Evolutionary conservation across 2,113 vertebrate genomes (phyloP).

Genomic region (Spea multiplicata): DNA sequence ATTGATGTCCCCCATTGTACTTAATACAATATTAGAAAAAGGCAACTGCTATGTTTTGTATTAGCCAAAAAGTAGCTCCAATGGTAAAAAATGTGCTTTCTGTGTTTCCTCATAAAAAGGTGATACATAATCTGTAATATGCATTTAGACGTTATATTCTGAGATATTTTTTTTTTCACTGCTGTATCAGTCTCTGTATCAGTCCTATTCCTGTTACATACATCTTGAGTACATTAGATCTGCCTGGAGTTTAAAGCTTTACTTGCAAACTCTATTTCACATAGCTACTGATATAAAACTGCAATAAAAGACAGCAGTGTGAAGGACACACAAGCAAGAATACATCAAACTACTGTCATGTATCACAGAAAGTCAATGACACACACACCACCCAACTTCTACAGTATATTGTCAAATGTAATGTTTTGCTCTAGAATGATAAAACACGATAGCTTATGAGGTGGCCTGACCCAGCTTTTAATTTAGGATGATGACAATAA

Average conservation of each 20-base stretch:
- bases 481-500: not conserved
- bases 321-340: constrained; percentile 20
- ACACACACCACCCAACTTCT: constrained; percentile 16
- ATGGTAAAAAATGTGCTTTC: no score
- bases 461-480: not conserved
- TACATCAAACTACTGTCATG: constrained; percentile 16
- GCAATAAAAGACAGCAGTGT: constrained; percentile 25
- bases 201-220: no score
- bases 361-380: constrained; percentile 35
- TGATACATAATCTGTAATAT: no score
- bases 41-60: no score
- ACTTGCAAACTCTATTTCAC: constrained; percentile 3
- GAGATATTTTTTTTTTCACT: no score
- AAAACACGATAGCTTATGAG: constrained; percentile 41
- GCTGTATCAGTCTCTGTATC: no score
- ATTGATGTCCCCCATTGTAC: no score
- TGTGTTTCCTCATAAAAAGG: no score
- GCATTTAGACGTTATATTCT: no score
- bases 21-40: no score
- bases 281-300: constrained; percentile 5
- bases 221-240: not conserved
- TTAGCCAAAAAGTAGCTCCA: no score
- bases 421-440: not conserved
- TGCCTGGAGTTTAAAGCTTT: not conserved
- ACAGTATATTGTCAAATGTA: constrained; percentile 52